These are phyloP conservation scores for Nerophis lumbriciformis DNA, from an alignment of 2,113 vertebrate genomes.

Conservation along the genomic window DNA sequence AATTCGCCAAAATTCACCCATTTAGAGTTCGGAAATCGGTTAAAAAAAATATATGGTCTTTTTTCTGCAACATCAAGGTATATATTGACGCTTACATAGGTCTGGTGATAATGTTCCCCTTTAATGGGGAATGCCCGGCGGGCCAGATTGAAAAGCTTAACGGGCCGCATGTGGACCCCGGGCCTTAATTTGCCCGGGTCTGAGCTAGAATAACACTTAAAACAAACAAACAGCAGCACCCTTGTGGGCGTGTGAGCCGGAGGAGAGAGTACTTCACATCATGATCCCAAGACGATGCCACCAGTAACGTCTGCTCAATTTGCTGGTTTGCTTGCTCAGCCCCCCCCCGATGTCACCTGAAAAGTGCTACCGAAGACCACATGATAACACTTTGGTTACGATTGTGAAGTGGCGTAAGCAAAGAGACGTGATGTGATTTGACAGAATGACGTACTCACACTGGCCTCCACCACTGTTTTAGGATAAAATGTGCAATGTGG, in stretches of 20 bases:
- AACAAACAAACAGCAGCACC: conserved; percentile 32
- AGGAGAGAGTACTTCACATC: conserved; percentile 16
- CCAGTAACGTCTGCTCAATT: conserved; percentile 3
- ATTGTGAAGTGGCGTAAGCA: conserved; percentile 1
- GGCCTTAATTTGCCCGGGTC: too few relatives aligned
- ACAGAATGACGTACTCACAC: conserved; percentile 8
- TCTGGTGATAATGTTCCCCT: too few relatives aligned
- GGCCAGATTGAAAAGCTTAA: too few relatives aligned
- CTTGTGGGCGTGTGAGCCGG: background rate
- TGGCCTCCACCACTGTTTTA: background rate
- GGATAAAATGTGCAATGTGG: background rate
- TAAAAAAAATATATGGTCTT: too few relatives aligned
- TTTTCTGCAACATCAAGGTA: too few relatives aligned
- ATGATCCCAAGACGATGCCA: conserved; percentile 23
- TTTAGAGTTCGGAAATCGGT: too few relatives aligned
- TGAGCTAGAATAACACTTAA: too few relatives aligned
- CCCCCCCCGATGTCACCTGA: conserved; percentile 17
- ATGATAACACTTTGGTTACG: conserved; percentile 5
- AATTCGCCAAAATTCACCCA: too few relatives aligned
- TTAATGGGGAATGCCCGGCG: too few relatives aligned
- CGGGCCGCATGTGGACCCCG: too few relatives aligned
- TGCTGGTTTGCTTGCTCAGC: conserved; percentile 34
- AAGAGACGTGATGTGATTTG: background rate
- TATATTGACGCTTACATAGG: too few relatives aligned
- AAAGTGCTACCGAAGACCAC: conserved; percentile 14